Conservation (phyloP, 2,888 invertebrate species). For the Diarsia dahlii region DNA sequence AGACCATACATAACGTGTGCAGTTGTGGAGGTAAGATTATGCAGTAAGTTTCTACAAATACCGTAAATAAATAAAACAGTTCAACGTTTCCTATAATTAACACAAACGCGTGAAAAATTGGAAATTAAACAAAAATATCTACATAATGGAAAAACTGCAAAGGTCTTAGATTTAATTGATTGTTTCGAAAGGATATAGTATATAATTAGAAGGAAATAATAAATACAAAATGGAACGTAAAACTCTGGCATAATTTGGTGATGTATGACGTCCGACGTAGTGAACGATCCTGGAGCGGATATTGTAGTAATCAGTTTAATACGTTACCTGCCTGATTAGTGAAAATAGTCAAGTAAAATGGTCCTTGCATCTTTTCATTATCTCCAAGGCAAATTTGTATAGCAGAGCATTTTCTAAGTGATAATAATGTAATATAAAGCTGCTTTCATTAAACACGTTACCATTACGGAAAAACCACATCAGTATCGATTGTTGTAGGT, state of each 20-base stretch:
- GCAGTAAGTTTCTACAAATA: constrained; percentile 65
- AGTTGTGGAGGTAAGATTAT: constrained; percentile 47
- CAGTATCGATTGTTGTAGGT: not conserved
- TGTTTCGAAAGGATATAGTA: constrained; percentile 6
- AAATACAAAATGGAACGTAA: constrained; percentile 29
- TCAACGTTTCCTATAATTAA: constrained; percentile 28
- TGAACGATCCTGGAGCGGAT: constrained; percentile 27
- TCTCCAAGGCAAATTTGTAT: not conserved
- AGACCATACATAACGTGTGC: constrained; percentile 42
- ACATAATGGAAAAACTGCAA: constrained; percentile 15
- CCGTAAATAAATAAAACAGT: constrained; percentile 46
- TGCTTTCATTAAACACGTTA: not conserved
- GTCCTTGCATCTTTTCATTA: not conserved
- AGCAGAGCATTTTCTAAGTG: not conserved
- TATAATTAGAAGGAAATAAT: constrained; percentile 29
- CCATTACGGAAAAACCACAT: not conserved
- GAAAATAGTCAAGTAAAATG: constrained; percentile 3
- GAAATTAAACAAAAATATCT: constrained; percentile 12
- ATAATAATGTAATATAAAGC: not conserved
- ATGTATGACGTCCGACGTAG: constrained; percentile 31
- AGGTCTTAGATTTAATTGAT: constrained; percentile 15
- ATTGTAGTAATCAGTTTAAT: constrained; percentile 17
- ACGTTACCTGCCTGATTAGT: not conserved
- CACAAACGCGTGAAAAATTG: constrained; percentile 8
- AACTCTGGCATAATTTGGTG: constrained; percentile 46